Evolutionary conservation across 2,888 invertebrate species (phyloP).

Genomic region (Drosophila mayaguana): DNA sequence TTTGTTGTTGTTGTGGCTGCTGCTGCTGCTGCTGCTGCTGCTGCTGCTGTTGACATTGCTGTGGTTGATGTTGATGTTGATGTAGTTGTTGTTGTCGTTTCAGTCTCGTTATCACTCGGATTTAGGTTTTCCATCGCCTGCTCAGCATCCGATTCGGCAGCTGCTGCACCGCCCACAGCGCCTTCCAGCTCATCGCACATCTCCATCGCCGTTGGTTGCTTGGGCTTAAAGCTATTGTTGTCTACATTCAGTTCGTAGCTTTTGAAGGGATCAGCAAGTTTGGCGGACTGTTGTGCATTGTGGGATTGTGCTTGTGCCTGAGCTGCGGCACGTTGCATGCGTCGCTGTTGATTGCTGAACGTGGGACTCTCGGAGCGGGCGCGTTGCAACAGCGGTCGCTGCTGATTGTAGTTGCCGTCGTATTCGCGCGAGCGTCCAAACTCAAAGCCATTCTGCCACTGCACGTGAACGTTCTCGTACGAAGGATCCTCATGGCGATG

Average conservation of each 20-base stretch:
- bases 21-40: constrained; percentile 35
- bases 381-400: constrained; percentile 79
- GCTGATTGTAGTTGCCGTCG: constrained; percentile 57
- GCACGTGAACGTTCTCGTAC: constrained; percentile 85
- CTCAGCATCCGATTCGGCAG: constrained; percentile 38
- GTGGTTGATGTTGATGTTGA: constrained; percentile 21
- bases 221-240: constrained; percentile 84
- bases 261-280: constrained; percentile 83
- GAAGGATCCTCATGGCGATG: constrained; percentile 84
- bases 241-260: constrained; percentile 84
- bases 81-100: constrained; percentile 46
- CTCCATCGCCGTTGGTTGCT: constrained; percentile 49
- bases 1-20: constrained; percentile 33
- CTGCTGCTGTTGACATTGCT: constrained; percentile 15
- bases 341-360: constrained; percentile 75
- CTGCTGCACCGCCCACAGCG: constrained; percentile 68
- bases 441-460: constrained; percentile 85
- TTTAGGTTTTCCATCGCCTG: constrained; percentile 40
- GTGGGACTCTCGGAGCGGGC: constrained; percentile 84
- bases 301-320: constrained; percentile 22
- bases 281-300: constrained; percentile 49
- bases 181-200: constrained; percentile 72
- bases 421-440: constrained; percentile 84
- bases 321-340: constrained; percentile 64
- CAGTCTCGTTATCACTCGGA: constrained; percentile 79